Conservation (phyloP, 2,797 vertebrate species). For the Echiichthys vipera region DNA sequence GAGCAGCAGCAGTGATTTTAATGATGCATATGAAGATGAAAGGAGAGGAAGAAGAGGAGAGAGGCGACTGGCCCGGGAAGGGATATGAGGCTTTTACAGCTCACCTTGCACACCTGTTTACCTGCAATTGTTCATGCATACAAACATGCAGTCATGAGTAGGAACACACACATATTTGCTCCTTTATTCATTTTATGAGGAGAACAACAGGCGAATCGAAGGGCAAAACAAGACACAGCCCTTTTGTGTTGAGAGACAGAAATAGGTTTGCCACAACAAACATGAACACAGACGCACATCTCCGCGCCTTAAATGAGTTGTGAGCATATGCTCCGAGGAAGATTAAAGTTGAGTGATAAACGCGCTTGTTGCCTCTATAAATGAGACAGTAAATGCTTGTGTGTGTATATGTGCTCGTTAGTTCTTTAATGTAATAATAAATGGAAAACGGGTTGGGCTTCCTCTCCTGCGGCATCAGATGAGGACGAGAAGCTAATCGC, state of each 20-base stretch:
- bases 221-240: conserved; percentile 27
- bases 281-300: conserved; percentile 30
- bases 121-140: conserved; percentile 37
- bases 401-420: conserved; percentile 71
- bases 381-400: conserved; percentile 68
- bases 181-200: conserved; percentile 35
- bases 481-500: conserved; percentile 69
- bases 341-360: conserved; percentile 79
- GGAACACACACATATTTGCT: conserved; percentile 19
- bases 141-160: conserved; percentile 20
- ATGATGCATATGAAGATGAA: conserved; percentile 59
- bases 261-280: conserved; percentile 46
- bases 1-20: conserved; percentile 54
- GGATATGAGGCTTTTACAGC: conserved; percentile 29
- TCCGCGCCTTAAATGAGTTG: conserved; percentile 58
- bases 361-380: conserved; percentile 75
- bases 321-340: conserved; percentile 78
- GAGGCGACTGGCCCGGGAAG: conserved; percentile 19
- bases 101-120: conserved; percentile 44
- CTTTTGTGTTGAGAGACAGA: conserved; percentile 39
- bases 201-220: conserved; percentile 36
- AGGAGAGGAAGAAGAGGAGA: conserved; percentile 32
- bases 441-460: conserved; percentile 54
- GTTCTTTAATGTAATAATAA: conserved; percentile 78
- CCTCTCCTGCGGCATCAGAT: conserved; percentile 62